Evolutionary conservation across 2,888 invertebrate genomes (phyloP), one percentile per base, ranked within the genome.

Genomic region (Polydesmus complanatus): DNA sequence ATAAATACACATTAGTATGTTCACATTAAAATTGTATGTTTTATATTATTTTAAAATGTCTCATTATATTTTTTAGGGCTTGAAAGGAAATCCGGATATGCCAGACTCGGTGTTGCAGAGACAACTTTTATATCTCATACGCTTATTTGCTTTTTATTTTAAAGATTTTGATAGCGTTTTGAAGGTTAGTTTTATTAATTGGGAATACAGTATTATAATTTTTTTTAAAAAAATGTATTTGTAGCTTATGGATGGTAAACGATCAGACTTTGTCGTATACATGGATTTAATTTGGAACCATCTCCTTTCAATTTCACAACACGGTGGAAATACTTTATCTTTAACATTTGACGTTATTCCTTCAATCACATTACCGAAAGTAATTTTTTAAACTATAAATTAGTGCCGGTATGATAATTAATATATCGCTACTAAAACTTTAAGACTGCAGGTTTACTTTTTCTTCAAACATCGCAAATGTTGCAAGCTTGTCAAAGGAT

Each of bases 211-310:
- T 26, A 54, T 11, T 27, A 25, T 47, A 48, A 60, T 53, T 18
- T 54, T 58, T 18, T 21, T 58, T 22, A 11, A 47, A 25, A n/a
- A n/a, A n/a, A n/a, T n/a, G n/a, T n/a, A n/a, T 21, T 37, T 25
- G 50, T 25, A 56, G 27, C 3, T 25, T 11, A 14, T 19, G 5
- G 5, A 52, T 50, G n/a, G 51, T 56, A 58, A 21, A 21, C 48
- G 57, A 57, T 22, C 14, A 14, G 25, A 25, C n/a, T 61, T 87
- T 65, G 78, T 81, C 27, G 84, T 85, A 68, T 89, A 88, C 71
- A 77, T 93, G 62, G 86, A 86, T 73, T 84, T 85, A 70, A 85
- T 92, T 69, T 86, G 92, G 73, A 89, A 90, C 75, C 86, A 87
- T n/a, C 91, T 89, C 73, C 79, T 92, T 58, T 89, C 90, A 23